A percentile compares a stretch with the other conserved stretches of the same genome.
Conservation (phyloP, 2,113 vertebrate species). For the Pollachius pollachius region DNA sequence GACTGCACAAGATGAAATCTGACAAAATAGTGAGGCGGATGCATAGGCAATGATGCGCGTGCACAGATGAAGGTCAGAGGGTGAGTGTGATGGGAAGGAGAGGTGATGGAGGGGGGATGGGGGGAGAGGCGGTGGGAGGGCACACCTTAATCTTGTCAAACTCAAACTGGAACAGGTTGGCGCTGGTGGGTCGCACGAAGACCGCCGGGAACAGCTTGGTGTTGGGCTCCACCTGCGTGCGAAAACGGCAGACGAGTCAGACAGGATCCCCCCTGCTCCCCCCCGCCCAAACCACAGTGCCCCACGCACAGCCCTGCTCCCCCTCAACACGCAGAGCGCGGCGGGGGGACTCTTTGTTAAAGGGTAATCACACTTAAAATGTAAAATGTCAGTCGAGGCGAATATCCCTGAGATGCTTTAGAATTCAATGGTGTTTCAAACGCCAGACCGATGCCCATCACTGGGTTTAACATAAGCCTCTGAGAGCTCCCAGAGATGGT, state of each 20-base stretch:
- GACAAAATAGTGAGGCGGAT: too few relatives aligned
- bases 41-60: too few relatives aligned
- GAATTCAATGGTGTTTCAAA: constrained; percentile 11
- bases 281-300: not conserved
- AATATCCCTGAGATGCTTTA: constrained; percentile 19
- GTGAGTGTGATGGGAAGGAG: too few relatives aligned
- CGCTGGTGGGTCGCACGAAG: constrained; percentile 87
- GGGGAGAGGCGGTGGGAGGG: constrained; percentile 16
- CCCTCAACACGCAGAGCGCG: not conserved
- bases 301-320: not conserved
- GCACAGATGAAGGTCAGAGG: too few relatives aligned
- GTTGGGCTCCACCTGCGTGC: constrained; percentile 88
- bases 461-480: not conserved
- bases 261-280: not conserved
- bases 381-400: constrained; percentile 7
- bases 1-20: too few relatives aligned
- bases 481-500: too few relatives aligned
- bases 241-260: not conserved
- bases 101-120: too few relatives aligned
- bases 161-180: constrained; percentile 93
- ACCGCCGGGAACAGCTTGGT: constrained; percentile 94
- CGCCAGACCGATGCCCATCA: constrained; percentile 20
- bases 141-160: constrained; percentile 93
- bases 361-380: not conserved
- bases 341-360: too few relatives aligned